Evolutionary conservation across 2,113 vertebrate genomes (phyloP), one percentile per base, ranked within the genome.

Genomic region (Myiozetetes cayanensis): DNA sequence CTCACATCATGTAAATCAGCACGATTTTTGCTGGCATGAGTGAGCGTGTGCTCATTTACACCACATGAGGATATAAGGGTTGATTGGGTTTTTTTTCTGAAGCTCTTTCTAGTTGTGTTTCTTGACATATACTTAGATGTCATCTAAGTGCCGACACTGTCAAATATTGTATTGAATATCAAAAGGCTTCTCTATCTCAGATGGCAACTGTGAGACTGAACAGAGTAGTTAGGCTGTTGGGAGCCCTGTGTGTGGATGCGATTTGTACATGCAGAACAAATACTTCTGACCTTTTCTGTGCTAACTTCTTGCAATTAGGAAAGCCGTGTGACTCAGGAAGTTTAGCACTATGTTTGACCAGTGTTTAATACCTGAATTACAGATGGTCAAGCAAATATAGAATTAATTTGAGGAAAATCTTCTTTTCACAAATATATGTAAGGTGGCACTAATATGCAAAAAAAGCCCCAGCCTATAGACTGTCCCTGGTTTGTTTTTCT

Each of bases 91-190:
- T 90, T 91, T 75, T 90, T 46, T 0, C 50, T 53, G 59, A 63
- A 37, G 61, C 87, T 74, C 41, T 50, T 88, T 90, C 56, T 83
- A 31, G 41, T 77, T 80, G 59, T 52, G 37, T 94, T 94, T 87
- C 91, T 77, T 89, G 80, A 84, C 41, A 22, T 70, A 31, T 31
- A 44, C 82, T 62, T 25, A 37, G 84, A 68, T 73, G 56, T 53
- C 63, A 78, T 59, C 52, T 73, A 66, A 76, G 83, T 88, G 90
- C 84, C 10, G 4, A 62, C 43, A 52, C 91, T 97, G 87, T 90
- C 92, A 86, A 77, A 85, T 89, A 77, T 23, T 87, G 62, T 89
- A 92, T 74, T 96, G 86, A 90, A 16, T 96, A 88, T 97, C 96
- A 89, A 12, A 94, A 95, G 67, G 61, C 90, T 97, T 92, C 92